Evolutionary conservation across 2,113 vertebrate species (phyloP).

Genomic region (Corythornis vintsioides): DNA sequence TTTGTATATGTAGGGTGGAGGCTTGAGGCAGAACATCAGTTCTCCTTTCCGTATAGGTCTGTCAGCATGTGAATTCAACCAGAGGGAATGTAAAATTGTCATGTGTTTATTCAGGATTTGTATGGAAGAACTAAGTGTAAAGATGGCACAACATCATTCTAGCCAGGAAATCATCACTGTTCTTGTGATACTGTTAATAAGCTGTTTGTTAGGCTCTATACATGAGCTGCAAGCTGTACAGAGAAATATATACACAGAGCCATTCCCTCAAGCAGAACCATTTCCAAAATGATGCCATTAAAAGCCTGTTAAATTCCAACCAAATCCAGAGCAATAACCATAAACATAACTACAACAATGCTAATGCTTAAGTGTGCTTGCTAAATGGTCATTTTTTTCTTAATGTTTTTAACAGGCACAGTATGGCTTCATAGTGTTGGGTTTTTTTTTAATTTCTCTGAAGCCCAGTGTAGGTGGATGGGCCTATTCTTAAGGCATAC

Average conservation of each 20-base stretch:
- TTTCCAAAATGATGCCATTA: conserved; percentile 40
- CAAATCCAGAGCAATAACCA: conserved; percentile 37
- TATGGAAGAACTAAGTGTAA: neutral
- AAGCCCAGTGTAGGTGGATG: neutral
- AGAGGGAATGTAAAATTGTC: neutral
- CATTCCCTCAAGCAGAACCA: conserved; percentile 8
- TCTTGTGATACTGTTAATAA: neutral
- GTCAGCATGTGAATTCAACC: neutral
- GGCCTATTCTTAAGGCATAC: neutral
- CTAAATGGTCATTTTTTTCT: neutral
- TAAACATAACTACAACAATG: neutral
- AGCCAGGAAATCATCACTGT: neutral
- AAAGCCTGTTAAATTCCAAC: conserved; percentile 29
- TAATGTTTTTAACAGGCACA: conserved; percentile 3
- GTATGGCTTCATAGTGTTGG: neutral
- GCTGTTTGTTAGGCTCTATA: neutral
- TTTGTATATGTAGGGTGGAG: rapidly evolving
- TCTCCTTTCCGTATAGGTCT: neutral
- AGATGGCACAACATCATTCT: neutral
- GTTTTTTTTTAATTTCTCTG: neutral
- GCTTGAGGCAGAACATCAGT: neutral
- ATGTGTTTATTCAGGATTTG: neutral
- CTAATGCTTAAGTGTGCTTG: conserved; percentile 1
- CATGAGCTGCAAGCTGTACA: neutral
- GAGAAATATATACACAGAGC: neutral